Base-by-base conservation (phyloP, 2,888 invertebrate genomes). In the Cephalotes varians region DNA sequence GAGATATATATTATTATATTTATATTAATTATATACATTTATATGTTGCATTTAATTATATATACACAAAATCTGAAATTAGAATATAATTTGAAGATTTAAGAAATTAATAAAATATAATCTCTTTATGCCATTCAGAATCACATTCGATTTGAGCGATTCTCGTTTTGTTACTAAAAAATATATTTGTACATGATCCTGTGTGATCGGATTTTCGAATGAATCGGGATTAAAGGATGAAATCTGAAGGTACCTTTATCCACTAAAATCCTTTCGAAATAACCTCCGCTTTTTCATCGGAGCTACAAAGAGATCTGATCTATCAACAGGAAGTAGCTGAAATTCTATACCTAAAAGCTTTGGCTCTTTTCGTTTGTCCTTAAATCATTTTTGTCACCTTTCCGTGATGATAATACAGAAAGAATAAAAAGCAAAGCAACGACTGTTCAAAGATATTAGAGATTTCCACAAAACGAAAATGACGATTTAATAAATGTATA, bases 241-340 rank as follows among this genome's bases (percentile, higher is more conserved):
- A 76, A 37, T 37, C 49, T 37, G 37, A 51, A 34, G 49, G 37
- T 25, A 62, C 21, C 18, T 73, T 49, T 62, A 34, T 25, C 25
- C 76, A 28, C 34, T 10, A 21, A 64, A 64, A 47, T 51, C 51
- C 34, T 28, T 37, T 40, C 65, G 15, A 64, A 51, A 76, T 51
- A 76, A 56, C 18, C 64, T 15, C 12, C 62, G 47, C 34, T 72
- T 72, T 62, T 51, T 69, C 58, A 71, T 77, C 37, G 34, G 21
- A 47, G 15, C 28, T 67, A 88, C 83, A 88, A 86, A 86, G 47
- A 83, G 64, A 82, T 28, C 62, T 44, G 79, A 56, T 79, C 85
- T 81, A 71, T 67, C 77, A 85, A 82, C 91, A 87, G 92, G 92
- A 92, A 91, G 90, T 91, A 88, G 87, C 86, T 91, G 91, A 91